Percentiles rank a stretch among this genome's conserved stretches.
Evolutionary conservation across 2,797 vertebrate genomes (phyloP).

Genomic region (Phataginus tetradactyla): DNA sequence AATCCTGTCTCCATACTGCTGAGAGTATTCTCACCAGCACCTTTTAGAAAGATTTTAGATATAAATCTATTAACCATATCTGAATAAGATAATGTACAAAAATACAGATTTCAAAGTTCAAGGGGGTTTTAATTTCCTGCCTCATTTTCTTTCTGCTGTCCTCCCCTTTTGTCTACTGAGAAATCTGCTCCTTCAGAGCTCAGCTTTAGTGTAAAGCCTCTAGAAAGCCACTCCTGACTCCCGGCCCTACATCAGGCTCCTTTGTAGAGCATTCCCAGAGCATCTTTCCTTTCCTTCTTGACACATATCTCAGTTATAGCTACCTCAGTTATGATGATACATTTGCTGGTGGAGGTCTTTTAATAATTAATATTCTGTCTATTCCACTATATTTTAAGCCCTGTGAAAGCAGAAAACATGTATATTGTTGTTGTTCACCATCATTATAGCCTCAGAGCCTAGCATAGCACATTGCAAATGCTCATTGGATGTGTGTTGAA

Average conservation of each 20-base stretch:
- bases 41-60: slow-evolving; percentile 50
- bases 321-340: background rate
- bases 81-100: slow-evolving; percentile 22
- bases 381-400: background rate
- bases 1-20: background rate
- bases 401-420: accelerated
- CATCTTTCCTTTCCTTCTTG: background rate
- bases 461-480: background rate
- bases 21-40: background rate
- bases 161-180: background rate
- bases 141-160: slow-evolving; percentile 7
- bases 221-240: background rate
- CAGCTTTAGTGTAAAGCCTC: background rate
- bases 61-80: background rate
- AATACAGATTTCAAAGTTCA: slow-evolving; percentile 45
- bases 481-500: background rate
- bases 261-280: background rate
- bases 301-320: background rate
- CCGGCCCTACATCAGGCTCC: background rate
- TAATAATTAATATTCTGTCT: background rate
- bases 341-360: background rate
- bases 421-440: background rate
- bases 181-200: background rate
- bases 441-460: background rate
- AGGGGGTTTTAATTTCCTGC: background rate